These are phyloP conservation scores for Phalloptychus januarius DNA, from an alignment of 2,797 vertebrate species.

Conservation along the genomic window DNA sequence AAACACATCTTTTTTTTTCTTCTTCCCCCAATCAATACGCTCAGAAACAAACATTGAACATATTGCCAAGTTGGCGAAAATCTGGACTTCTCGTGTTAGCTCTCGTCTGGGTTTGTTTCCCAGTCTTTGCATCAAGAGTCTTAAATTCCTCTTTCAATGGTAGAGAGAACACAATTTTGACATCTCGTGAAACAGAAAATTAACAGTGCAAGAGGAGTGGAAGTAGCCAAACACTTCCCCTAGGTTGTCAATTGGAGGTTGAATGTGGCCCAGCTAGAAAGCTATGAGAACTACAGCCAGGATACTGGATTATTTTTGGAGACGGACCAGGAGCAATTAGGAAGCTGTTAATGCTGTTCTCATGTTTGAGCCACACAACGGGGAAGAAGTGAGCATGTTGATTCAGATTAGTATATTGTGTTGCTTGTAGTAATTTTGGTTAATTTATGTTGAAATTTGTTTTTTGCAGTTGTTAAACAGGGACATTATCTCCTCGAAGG, in stretches of 20 bases:
- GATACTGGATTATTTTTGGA: background rate
- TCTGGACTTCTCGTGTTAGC: slow-evolving; percentile 42
- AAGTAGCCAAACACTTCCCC: background rate
- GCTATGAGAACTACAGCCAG: background rate
- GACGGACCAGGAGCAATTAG: background rate
- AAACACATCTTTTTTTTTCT: slow-evolving; percentile 65
- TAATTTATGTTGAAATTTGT: background rate
- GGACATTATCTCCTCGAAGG: background rate
- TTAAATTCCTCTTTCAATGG: slow-evolving; percentile 30
- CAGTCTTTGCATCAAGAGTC: slow-evolving; percentile 63
- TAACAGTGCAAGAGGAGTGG: background rate
- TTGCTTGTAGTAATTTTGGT: background rate
- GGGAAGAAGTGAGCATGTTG: background rate
- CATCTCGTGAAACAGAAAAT: background rate
- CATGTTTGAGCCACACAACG: background rate
- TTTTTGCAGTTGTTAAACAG: background rate
- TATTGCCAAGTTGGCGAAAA: slow-evolving; percentile 67
- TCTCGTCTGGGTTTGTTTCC: slow-evolving; percentile 55
- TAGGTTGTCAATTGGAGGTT: background rate
- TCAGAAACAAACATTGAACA: slow-evolving; percentile 66
- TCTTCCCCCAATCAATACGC: slow-evolving; percentile 68
- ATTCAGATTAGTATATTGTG: background rate
- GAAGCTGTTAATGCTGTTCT: background rate
- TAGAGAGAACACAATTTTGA: background rate
- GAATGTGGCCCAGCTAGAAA: background rate